Evolutionary conservation across 2,797 vertebrate genomes (phyloP), one percentile per base, ranked within the genome.

Genomic region (Chiroxiphia lanceolata): DNA sequence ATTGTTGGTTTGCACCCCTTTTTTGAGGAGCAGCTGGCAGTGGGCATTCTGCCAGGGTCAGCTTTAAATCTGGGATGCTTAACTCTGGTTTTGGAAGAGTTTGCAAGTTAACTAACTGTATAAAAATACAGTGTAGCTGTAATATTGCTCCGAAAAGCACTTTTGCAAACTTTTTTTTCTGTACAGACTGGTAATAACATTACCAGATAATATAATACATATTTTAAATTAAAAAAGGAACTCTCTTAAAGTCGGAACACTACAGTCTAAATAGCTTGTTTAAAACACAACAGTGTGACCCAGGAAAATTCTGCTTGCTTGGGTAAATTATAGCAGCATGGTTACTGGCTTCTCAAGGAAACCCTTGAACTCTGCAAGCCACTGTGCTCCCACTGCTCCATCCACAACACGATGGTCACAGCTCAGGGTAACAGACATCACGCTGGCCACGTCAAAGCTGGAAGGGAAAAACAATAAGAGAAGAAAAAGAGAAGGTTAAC

Each of bases 401-500:
- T 99, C 99, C 87, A 99, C 99, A 85, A 99, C 99, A 31, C 99
- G 98, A 91, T 99, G 99, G 95, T 99, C 99, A 94, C 99, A 99
- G 97, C 99, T 99, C 84, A 99, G 98, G 3, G 99, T 99, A 90
- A 99, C 99, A 0, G 99, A 98, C 99, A 99, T 99, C 97, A 99
- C 47, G 68, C 94, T 99, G 96, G 98, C 98, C 70, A 99, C 99
- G 3, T 99, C 99, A 74, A 99, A 99, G 93, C 99, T 99, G 97
- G 12, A 33, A 61, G 51, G 25, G 2, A 65, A 51, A 59, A 70
- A 45, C 38, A 47, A 59, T 20, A 44, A 8, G 33, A 63, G 48
- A 6, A 29, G 9, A 13, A 3, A 38, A 19, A n/a, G 15, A 22
- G 27, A 42, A 4, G 16, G 40, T 93, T 40, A 85, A 36, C 45